These are phyloP conservation scores for Gisinianus flammeolus DNA, from an alignment of 2,888 invertebrate genomes.

Conservation along the genomic window DNA sequence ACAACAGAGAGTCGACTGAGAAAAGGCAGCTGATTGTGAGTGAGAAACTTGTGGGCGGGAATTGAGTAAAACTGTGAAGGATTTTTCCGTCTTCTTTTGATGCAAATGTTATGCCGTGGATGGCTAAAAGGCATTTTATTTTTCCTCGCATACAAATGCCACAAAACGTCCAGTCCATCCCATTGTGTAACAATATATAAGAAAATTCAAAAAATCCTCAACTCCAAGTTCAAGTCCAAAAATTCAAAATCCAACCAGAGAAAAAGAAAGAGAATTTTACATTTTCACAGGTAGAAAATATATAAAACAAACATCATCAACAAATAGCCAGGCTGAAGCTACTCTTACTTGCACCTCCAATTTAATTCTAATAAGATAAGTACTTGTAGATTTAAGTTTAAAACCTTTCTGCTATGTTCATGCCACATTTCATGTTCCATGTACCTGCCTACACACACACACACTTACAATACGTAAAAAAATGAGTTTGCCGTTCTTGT, in stretches of 20 bases:
- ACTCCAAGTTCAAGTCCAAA: neutral
- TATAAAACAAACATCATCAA: neutral
- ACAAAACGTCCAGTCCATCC: conserved; percentile 19
- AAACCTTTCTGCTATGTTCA: too few relatives aligned
- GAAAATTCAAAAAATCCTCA: conserved; percentile 14
- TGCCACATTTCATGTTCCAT: too few relatives aligned
- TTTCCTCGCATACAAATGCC: conserved; percentile 26
- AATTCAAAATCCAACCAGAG: neutral
- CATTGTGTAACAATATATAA: neutral
- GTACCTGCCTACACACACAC: too few relatives aligned
- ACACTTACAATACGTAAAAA: too few relatives aligned
- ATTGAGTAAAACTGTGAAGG: conserved; percentile 13
- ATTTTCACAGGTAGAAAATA: neutral
- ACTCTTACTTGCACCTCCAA: too few relatives aligned
- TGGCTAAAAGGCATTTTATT: conserved; percentile 24
- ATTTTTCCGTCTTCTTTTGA: conserved; percentile 26
- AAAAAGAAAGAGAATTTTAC: neutral
- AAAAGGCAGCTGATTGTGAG: conserved; percentile 25
- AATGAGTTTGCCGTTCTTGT: too few relatives aligned
- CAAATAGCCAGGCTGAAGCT: neutral
- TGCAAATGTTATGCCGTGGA: conserved; percentile 19
- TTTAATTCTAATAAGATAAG: too few relatives aligned
- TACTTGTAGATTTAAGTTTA: too few relatives aligned
- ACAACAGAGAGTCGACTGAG: conserved; percentile 1
- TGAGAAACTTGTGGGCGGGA: conserved; percentile 37